Evolutionary conservation across 2,888 invertebrate genomes (phyloP).

Genomic region (Drosophila atroscutellata): DNA sequence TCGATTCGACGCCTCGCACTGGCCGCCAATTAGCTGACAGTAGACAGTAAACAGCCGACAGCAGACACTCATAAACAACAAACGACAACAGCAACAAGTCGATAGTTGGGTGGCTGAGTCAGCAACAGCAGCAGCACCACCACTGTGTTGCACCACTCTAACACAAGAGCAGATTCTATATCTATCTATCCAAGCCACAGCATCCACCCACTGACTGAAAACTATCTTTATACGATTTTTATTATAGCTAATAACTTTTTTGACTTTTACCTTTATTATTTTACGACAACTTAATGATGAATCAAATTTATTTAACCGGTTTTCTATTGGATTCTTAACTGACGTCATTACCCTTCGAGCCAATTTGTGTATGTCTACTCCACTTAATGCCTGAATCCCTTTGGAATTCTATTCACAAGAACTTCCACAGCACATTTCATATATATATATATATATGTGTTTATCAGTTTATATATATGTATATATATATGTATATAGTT

Average conservation of each 20-base stretch:
- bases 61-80: slow-evolving; percentile 42
- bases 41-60: slow-evolving; percentile 33
- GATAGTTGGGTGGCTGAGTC: slow-evolving; percentile 26
- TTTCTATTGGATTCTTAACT: neutral
- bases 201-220: slow-evolving; percentile 6
- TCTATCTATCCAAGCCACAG: neutral
- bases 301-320: slow-evolving; percentile 2
- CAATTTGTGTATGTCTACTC: neutral
- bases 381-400: neutral
- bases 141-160: slow-evolving; percentile 11
- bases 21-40: slow-evolving; percentile 60
- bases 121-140: slow-evolving; percentile 4
- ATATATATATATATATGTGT: neutral
- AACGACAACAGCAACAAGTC: slow-evolving; percentile 15
- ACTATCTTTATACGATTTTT: neutral
- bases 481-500: slow-evolving; percentile 6
- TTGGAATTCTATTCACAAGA: neutral
- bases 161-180: neutral
- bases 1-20: slow-evolving; percentile 50
- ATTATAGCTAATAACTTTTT: slow-evolving; percentile 2
- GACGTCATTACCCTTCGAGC: neutral
- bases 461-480: slow-evolving; percentile 21
- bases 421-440: neutral
- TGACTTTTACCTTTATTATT: neutral
- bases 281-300: slow-evolving; percentile 1